Percentiles rank a stretch among this genome's conserved stretches.
These are phyloP conservation scores for Noctua janthina DNA, from an alignment of 2,888 invertebrate genomes.

Conservation along the genomic window DNA sequence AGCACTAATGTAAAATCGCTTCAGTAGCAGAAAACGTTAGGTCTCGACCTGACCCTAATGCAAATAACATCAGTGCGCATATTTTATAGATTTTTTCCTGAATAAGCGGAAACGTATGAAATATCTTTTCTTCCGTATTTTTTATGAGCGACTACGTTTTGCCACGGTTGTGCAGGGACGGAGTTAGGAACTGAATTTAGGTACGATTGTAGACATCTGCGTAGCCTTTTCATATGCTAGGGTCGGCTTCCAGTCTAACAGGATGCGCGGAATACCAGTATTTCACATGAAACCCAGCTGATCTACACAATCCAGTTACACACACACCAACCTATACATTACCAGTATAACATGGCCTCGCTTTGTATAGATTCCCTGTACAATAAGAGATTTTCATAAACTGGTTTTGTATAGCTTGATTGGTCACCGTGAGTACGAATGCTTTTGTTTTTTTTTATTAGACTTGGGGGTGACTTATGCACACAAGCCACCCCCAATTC, in stretches of 20 bases:
- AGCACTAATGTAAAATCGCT: neutral
- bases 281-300: neutral
- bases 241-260: neutral
- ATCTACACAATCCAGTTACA: neutral
- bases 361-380: too few species aligned
- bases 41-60: conserved; percentile 1
- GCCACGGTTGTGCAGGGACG: conserved; percentile 40
- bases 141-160: conserved; percentile 51
- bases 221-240: neutral
- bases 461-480: too few species aligned
- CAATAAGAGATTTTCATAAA: too few species aligned
- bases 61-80: conserved; percentile 30
- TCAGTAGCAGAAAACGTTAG: neutral
- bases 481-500: too few species aligned
- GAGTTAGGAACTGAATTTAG: conserved; percentile 5
- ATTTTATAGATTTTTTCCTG: conserved; percentile 25
- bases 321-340: too few species aligned
- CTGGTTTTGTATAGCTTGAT: too few species aligned
- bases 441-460: too few species aligned
- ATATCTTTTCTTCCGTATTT: conserved; percentile 54
- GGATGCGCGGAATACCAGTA: neutral
- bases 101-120: conserved; percentile 38
- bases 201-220: neutral
- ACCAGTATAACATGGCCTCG: too few species aligned
- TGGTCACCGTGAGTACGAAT: too few species aligned